These are phyloP conservation scores for Microcebus lehilahytsara DNA, from an alignment of 2,113 vertebrate species.

Conservation along the genomic window DNA sequence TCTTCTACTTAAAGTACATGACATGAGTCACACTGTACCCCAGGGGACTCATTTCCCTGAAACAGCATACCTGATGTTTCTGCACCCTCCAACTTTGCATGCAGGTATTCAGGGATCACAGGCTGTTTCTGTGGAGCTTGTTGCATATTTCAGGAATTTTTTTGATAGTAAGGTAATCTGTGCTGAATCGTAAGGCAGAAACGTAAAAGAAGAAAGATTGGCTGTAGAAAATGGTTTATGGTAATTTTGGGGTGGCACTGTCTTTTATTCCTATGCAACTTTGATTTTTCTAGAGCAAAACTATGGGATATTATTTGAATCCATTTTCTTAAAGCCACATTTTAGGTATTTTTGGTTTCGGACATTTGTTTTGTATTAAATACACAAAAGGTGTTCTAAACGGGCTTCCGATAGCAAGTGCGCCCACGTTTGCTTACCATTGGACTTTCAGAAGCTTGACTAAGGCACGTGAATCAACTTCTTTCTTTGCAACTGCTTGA, in stretches of 20 bases:
- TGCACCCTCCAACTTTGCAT: background rate
- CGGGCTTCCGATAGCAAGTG: background rate
- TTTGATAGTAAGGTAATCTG: background rate
- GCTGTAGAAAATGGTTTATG: background rate
- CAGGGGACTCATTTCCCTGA: background rate
- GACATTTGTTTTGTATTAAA: constrained; percentile 53
- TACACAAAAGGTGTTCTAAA: background rate
- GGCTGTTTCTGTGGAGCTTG: background rate
- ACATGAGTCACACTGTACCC: background rate
- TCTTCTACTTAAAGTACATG: background rate
- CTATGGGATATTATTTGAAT: background rate
- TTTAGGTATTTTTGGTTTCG: constrained; percentile 36
- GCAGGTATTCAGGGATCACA: background rate
- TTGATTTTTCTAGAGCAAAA: background rate
- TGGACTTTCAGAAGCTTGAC: background rate
- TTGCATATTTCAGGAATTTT: background rate
- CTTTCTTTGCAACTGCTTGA: background rate
- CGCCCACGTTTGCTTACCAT: background rate
- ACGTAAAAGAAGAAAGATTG: background rate
- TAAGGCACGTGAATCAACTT: background rate
- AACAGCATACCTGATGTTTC: background rate
- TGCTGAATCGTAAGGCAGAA: background rate
- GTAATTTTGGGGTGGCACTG: background rate
- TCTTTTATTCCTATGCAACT: background rate
- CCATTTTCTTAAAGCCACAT: background rate